A percentile compares a stretch with the other conserved stretches of the same genome.
These are phyloP conservation scores for Mastacembelus armatus DNA, from an alignment of 2,797 vertebrate species.

Conservation along the genomic window DNA sequence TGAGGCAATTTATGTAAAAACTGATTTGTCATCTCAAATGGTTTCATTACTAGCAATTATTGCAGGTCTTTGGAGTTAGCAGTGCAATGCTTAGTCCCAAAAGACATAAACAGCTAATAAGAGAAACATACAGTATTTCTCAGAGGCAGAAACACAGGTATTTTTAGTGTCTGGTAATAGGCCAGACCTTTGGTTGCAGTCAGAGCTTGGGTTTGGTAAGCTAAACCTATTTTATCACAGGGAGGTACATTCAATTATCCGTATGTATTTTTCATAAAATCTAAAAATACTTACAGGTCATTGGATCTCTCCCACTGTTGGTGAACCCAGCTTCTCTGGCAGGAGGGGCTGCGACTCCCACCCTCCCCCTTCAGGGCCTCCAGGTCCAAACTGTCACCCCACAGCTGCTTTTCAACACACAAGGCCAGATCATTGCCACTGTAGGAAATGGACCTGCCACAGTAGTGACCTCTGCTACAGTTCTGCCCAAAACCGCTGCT, in stretches of 20 bases:
- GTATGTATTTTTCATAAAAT: background rate
- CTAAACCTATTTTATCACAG: background rate
- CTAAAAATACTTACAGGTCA: slow-evolving; percentile 81
- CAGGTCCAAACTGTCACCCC: slow-evolving; percentile 92
- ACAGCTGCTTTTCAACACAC: slow-evolving; percentile 92
- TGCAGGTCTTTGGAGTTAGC: slow-evolving; percentile 20
- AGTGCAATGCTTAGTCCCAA: slow-evolving; percentile 20
- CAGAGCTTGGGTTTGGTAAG: background rate
- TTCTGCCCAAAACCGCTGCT: slow-evolving; percentile 83
- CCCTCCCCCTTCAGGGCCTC: slow-evolving; percentile 87
- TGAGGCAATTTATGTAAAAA: slow-evolving; percentile 25
- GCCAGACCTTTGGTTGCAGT: too few species aligned
- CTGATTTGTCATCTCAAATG: slow-evolving; percentile 29
- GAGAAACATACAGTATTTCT: background rate
- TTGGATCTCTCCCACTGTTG: slow-evolving; percentile 92
- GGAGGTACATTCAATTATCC: background rate
- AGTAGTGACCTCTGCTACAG: slow-evolving; percentile 79
- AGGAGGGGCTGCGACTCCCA: slow-evolving; percentile 75
- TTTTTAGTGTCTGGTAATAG: too few species aligned
- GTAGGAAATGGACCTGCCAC: slow-evolving; percentile 86
- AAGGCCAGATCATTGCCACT: slow-evolving; percentile 95
- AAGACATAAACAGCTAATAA: slow-evolving; percentile 11
- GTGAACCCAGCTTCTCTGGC: slow-evolving; percentile 89
- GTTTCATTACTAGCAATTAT: slow-evolving; percentile 21
- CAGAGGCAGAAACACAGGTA: too few species aligned